Conservation (phyloP, 2,888 invertebrate genomes). For the Pseudococcus viburni region DNA sequence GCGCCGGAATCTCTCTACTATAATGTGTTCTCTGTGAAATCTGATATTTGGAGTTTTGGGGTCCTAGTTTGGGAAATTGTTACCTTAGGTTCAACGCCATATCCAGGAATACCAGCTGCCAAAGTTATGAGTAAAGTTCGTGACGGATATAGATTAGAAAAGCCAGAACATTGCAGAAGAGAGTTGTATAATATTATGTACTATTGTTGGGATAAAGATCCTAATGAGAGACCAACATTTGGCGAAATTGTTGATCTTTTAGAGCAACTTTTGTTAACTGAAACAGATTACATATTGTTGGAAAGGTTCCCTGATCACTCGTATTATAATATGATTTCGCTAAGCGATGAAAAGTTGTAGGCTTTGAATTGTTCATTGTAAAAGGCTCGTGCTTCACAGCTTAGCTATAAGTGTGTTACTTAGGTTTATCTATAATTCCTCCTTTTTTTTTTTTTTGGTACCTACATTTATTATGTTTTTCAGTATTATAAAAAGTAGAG, state of each 20-base stretch:
- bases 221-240: constrained; percentile 88
- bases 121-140: constrained; percentile 91
- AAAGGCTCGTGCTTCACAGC: constrained; percentile 39
- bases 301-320: constrained; percentile 94
- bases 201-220: constrained; percentile 94
- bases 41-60: constrained; percentile 97
- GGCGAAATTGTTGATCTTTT: constrained; percentile 84
- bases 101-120: constrained; percentile 91
- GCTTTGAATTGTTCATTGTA: neutral
- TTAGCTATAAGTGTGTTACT: neutral
- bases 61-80: constrained; percentile 96
- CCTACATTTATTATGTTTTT: neutral
- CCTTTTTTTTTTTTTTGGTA: neutral
- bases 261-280: constrained; percentile 87
- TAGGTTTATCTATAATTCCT: neutral
- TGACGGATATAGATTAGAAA: constrained; percentile 90
- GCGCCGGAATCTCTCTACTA: constrained; percentile 95
- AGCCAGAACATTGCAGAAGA: constrained; percentile 93
- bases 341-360: constrained; percentile 86
- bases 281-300: constrained; percentile 93
- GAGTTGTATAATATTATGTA: constrained; percentile 96
- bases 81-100: constrained; percentile 94
- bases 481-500: neutral
- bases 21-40: constrained; percentile 93
- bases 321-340: constrained; percentile 88